Conservation (phyloP, 2,888 invertebrate genomes). For the Chromoteleia sp. region DNA sequence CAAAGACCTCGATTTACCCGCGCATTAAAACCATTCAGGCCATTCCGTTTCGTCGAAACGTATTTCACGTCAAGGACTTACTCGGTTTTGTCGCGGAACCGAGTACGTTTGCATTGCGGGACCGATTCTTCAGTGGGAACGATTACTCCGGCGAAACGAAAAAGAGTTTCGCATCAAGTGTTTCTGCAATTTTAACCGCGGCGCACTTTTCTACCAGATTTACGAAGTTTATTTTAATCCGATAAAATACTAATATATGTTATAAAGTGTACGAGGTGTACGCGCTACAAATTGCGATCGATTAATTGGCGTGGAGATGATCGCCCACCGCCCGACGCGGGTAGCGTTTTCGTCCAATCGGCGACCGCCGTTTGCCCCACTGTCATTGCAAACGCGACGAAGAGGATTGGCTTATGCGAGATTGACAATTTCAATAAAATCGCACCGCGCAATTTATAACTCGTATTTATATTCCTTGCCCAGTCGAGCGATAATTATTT, state of each 20-base stretch:
- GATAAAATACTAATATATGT: constrained; percentile 44
- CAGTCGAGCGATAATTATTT: constrained; percentile 1
- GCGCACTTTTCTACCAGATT: too few relatives aligned
- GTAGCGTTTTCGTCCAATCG: constrained; percentile 51
- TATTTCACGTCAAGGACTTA: constrained; percentile 31
- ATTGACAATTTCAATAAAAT: constrained; percentile 56
- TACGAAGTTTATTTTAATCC: constrained; percentile 24
- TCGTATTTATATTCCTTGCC: constrained; percentile 24
- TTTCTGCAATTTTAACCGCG: too few relatives aligned
- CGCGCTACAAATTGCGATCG: constrained; percentile 58
- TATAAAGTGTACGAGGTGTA: constrained; percentile 38
- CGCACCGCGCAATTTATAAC: constrained; percentile 9
- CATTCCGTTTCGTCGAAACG: constrained; percentile 63
- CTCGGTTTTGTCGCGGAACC: constrained; percentile 31
- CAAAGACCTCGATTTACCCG: constrained; percentile 62
- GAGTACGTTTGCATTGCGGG: constrained; percentile 41
- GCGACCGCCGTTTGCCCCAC: constrained; percentile 42
- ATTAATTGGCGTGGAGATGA: constrained; percentile 62
- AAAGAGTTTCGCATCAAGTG: too few relatives aligned
- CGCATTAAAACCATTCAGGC: constrained; percentile 68
- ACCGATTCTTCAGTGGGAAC: constrained; percentile 25
- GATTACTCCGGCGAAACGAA: constrained; percentile 22
- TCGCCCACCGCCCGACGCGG: constrained; percentile 46
- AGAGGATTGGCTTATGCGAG: constrained; percentile 49
- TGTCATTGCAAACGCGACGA: constrained; percentile 37